phyloP scores from a whole-genome alignment of 2,113 vertebrate species.

The Gasterosteus aculeatus region DNA sequence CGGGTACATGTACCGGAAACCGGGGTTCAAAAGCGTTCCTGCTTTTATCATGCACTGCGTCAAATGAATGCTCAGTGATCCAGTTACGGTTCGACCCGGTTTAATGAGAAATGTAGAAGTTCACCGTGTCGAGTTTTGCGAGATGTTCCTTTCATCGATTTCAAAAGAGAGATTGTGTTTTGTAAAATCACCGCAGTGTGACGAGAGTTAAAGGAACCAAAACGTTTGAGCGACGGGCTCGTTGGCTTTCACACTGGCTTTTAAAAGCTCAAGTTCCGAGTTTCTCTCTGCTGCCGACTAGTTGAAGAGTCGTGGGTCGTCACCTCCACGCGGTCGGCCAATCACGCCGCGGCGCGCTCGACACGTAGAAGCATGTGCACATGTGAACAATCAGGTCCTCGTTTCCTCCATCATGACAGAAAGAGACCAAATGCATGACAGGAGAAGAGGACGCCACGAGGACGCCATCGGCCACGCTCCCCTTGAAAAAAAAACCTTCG shows the following conservation, averaged over 20 bases:
- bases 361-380: not conserved
- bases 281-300: not conserved
- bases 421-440: constrained; percentile 1
- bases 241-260: not conserved
- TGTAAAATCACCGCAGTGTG: not conserved
- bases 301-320: not conserved
- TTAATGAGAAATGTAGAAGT: not conserved
- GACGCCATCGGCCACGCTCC: not conserved
- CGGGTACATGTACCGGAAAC: not conserved
- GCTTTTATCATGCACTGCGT: constrained; percentile 37
- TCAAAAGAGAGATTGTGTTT: not conserved
- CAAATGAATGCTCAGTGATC: constrained; percentile 11
- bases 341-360: not conserved
- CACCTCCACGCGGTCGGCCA: not conserved
- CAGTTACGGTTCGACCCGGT: not conserved
- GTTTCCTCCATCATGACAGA: not conserved
- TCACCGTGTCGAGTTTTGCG: not conserved
- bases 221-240: not conserved
- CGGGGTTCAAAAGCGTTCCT: constrained; percentile 9
- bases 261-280: no score
- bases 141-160: constrained; percentile 3
- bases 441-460: not conserved
- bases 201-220: not conserved
- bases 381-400: not conserved
- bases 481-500: constrained; percentile 9